Conservation (phyloP, 2,797 vertebrate genomes). For the Falco columbarius region DNA sequence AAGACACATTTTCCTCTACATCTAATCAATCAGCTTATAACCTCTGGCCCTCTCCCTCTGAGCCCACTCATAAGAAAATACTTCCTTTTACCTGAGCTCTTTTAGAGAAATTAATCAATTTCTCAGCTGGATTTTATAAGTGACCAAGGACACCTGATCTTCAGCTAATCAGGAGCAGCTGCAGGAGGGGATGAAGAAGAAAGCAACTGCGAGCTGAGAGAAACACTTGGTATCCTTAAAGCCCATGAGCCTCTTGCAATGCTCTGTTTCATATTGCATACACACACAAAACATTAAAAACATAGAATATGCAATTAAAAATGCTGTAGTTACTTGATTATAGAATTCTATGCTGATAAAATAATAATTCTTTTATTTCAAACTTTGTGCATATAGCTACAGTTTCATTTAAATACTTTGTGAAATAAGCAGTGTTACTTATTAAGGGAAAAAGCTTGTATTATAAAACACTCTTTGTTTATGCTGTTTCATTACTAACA, state of each 20-base stretch:
- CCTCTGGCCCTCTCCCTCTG: rapidly evolving
- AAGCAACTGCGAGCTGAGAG: neutral
- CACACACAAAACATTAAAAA: neutral
- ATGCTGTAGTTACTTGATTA: neutral
- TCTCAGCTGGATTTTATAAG: neutral
- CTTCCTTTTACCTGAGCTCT: neutral
- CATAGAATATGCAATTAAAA: neutral
- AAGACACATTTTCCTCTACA: neutral
- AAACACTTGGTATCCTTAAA: neutral
- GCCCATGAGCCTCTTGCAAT: rapidly evolving
- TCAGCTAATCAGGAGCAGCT: neutral
- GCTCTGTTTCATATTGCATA: neutral
- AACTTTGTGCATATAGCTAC: neutral
- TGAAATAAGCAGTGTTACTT: neutral
- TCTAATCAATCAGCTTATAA: neutral
- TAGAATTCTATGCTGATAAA: neutral
- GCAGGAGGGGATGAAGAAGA: neutral
- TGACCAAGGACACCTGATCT: neutral
- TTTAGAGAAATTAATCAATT: neutral
- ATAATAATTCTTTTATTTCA: neutral
- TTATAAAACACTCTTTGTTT: neutral
- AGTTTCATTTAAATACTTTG: neutral
- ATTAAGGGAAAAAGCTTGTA: neutral
- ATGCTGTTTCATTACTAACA: neutral
- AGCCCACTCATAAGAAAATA: neutral